Evolutionary conservation across 92 coral and sea anemone species (phyloP), one percentile per base, ranked within the genome.

Genomic region (Ricordea florida): DNA sequence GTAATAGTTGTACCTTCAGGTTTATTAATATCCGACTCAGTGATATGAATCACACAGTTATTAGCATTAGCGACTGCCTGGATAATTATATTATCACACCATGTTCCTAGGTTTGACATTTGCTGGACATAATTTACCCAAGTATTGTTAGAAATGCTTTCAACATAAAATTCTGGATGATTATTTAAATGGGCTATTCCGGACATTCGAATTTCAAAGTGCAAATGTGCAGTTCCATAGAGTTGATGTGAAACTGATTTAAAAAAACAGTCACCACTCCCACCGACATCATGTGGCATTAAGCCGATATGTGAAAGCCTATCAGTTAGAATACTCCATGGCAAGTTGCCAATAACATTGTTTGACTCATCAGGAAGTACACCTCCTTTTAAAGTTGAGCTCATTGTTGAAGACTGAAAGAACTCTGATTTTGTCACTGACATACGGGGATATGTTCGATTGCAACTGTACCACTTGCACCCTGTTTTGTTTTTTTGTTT

Each of bases 191-290:
- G 73, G 52, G 26, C 27, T 42, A 70, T 56, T 47, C 74, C 83
- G 56, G 83, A 57, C 35, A 58, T 74, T 53, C 83, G 78, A 56
- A 83, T 65, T 48, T 83, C 83, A 53, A 56, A 58, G 59, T 74
- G 78, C 32, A 77, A 69, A 46, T 83, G 78, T 41, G 83, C 76
- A 67, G 69, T 31, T 42, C 88, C 62, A 75, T 74, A 83, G 18
- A 83, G 83, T 63, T 83, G 88, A 60, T 74, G 78, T 43, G 88
- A 83, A 65, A 66, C 83, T 60, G 89, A 65, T 59, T 68, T 83
- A 66, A 83, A 83, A 69, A 83, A 83, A 63, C 83, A 83, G 44
- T 83, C 83, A 57, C 88, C 88, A 60, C 45, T 73, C 58, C 88
- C 88, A 47, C 78, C 88, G 17, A 83, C 89, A 67, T 83, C 83